phyloP scores from a whole-genome alignment of 2,797 vertebrate genomes.

The Spea hammondii region DNA sequence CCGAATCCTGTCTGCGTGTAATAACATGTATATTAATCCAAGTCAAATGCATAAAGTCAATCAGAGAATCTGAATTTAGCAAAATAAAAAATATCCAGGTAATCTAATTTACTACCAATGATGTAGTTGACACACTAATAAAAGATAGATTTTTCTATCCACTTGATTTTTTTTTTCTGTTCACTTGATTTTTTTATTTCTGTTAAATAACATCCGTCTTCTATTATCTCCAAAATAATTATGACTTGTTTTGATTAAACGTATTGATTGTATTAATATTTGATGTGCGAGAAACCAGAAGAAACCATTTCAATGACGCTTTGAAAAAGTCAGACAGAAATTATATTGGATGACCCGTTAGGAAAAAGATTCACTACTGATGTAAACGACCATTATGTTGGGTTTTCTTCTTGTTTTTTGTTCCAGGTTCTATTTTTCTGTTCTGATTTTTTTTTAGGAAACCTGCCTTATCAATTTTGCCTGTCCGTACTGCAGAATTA shows the following conservation, averaged over 20 bases:
- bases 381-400: slow-evolving; percentile 6
- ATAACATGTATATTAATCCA: neutral
- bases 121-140: slow-evolving; percentile 13
- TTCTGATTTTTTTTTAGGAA: no score
- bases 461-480: no score
- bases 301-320: slow-evolving; percentile 21
- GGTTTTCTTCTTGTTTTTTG: no score
- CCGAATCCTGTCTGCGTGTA: no score
- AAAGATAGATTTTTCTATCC: slow-evolving; percentile 24
- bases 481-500: no score
- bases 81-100: neutral
- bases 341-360: slow-evolving; percentile 18
- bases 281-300: slow-evolving; percentile 38
- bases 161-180: neutral
- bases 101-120: neutral
- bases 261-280: slow-evolving; percentile 53
- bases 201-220: slow-evolving; percentile 30
- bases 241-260: slow-evolving; percentile 47
- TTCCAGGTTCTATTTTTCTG: no score
- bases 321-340: slow-evolving; percentile 41
- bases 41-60: neutral
- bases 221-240: slow-evolving; percentile 35
- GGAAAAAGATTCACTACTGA: slow-evolving; percentile 24
- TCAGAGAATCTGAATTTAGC: neutral
- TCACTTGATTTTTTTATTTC: neutral